Conservation (phyloP, 2,888 invertebrate genomes). For the Trachelus stipa region DNA sequence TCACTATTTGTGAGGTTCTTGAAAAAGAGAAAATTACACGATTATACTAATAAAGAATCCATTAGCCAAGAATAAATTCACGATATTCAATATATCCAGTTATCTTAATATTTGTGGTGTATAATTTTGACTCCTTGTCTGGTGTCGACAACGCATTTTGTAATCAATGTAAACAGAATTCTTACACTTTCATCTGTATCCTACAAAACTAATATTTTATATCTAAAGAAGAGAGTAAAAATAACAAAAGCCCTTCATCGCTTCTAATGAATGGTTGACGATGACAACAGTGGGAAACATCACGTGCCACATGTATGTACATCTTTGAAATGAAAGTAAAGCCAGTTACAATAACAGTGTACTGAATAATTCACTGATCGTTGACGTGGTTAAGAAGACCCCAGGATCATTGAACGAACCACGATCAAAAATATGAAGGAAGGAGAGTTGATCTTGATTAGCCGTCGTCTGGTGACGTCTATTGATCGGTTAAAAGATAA, state of each 20-base stretch:
- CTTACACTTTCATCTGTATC: neutral
- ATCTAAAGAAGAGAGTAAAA: neutral
- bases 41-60: neutral
- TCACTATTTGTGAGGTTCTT: neutral
- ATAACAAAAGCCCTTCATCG: neutral
- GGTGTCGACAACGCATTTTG: neutral
- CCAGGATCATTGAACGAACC: neutral
- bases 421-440: neutral
- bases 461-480: slow-evolving; percentile 35
- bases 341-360: neutral
- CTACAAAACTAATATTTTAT: neutral
- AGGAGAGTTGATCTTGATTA: slow-evolving; percentile 19
- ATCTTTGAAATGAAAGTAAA: neutral
- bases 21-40: neutral
- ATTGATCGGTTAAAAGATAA: slow-evolving; percentile 47
- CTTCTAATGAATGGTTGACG: neutral
- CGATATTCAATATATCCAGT: neutral
- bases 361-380: neutral
- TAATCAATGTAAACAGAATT: neutral
- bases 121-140: neutral
- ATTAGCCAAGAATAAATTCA: neutral
- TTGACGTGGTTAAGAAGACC: neutral
- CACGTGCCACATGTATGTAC: neutral
- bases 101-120: neutral
- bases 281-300: neutral